Evolutionary conservation across 2,888 invertebrate genomes (phyloP).

Genomic region (Synergus gifuensis): DNA sequence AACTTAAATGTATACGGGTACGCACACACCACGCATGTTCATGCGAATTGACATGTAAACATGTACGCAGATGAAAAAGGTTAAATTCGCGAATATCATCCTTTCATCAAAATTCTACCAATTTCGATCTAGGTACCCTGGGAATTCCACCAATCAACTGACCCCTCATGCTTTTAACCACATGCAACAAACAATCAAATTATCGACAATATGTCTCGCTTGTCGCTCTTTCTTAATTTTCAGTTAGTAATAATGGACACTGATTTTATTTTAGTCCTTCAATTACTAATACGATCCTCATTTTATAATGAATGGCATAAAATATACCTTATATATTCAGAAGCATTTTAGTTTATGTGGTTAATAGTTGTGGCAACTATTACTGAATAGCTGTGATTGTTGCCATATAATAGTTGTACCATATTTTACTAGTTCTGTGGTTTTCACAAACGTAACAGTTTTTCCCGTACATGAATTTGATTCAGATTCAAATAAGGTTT

Average conservation of each 20-base stretch:
- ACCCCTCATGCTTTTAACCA: background rate
- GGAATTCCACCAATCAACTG: background rate
- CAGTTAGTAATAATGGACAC: background rate
- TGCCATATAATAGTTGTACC: too few species aligned
- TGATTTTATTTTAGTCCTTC: background rate
- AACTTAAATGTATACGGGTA: background rate
- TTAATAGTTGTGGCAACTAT: too few species aligned
- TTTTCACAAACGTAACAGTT: too few species aligned
- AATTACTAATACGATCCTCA: background rate
- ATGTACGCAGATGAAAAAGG: background rate
- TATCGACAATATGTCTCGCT: background rate
- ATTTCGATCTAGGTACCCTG: background rate
- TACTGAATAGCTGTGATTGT: too few species aligned
- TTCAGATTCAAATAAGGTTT: background rate
- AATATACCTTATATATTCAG: too few species aligned
- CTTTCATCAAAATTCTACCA: background rate
- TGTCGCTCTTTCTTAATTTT: background rate
- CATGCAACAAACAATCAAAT: background rate
- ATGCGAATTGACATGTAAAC: background rate
- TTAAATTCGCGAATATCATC: background rate
- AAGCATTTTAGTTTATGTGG: too few species aligned
- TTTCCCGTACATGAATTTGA: background rate
- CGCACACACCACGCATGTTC: constrained; percentile 40
- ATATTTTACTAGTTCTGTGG: too few species aligned
- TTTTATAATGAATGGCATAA: background rate